Evolutionary conservation across 2,797 vertebrate genomes (phyloP).

Genomic region (Xenops minutus): DNA sequence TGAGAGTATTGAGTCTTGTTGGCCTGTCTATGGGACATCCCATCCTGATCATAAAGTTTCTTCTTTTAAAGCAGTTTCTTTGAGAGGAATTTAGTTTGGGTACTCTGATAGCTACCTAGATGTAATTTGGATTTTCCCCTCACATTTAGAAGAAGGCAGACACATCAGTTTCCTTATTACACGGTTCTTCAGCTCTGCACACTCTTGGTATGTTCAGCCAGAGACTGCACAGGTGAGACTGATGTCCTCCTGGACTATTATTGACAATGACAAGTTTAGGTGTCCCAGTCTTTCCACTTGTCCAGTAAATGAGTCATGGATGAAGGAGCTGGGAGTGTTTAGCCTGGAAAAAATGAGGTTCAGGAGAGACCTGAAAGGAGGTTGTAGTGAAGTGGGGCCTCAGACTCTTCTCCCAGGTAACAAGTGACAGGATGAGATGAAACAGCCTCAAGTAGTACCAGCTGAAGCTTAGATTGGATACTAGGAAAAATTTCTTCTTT

Average conservation of each 20-base stretch:
- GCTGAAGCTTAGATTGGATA: neutral
- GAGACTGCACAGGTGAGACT: neutral
- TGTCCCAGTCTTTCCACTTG: neutral
- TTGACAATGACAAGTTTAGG: neutral
- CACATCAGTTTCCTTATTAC: neutral
- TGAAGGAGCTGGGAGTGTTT: neutral
- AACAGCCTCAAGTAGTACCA: neutral
- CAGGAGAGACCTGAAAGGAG: neutral
- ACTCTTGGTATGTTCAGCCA: neutral
- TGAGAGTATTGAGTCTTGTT: neutral
- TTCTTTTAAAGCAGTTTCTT: neutral
- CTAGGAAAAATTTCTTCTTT: neutral
- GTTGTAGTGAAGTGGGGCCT: rapidly evolving
- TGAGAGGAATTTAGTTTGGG: neutral
- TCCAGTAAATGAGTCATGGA: neutral
- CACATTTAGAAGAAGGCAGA: neutral
- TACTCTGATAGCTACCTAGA: neutral
- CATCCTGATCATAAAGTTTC: neutral
- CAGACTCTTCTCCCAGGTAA: no score
- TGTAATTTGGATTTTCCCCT: neutral
- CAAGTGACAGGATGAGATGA: rapidly evolving
- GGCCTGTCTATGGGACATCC: rapidly evolving
- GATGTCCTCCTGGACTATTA: neutral
- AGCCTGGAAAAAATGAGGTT: neutral
- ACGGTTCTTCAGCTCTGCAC: neutral